phyloP scores from a whole-genome alignment of 2,797 vertebrate genomes.

The Argya squamiceps region DNA sequence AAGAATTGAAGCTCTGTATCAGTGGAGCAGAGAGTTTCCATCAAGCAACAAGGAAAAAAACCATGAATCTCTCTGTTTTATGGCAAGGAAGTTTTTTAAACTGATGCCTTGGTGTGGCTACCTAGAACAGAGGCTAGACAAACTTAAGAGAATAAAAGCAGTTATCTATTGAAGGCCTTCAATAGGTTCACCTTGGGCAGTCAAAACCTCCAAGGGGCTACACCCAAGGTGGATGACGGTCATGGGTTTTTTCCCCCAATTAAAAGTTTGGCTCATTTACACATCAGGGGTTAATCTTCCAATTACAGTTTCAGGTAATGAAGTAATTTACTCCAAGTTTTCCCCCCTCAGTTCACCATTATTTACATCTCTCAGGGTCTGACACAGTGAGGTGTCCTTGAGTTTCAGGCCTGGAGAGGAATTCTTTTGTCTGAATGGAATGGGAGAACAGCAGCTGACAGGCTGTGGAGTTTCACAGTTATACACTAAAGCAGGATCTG shows the following conservation, averaged over 20 bases:
- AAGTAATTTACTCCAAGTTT: neutral
- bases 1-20: neutral
- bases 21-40: neutral
- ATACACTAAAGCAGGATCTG: neutral
- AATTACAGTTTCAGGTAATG: neutral
- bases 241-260: neutral
- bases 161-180: neutral
- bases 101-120: neutral
- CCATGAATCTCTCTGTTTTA: neutral
- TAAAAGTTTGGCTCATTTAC: neutral
- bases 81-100: neutral
- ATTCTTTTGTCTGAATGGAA: neutral
- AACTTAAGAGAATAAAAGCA: neutral
- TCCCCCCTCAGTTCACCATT: rapidly evolving
- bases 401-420: neutral
- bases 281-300: neutral
- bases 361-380: too few species aligned
- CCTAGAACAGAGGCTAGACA: neutral
- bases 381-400: neutral
- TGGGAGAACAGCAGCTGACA: neutral
- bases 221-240: neutral
- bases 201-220: rapidly evolving
- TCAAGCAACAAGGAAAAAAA: neutral
- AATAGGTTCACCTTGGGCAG: neutral
- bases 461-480: neutral